A percentile compares a stretch with the other conserved stretches of the same genome.
phyloP scores from a whole-genome alignment of 2,113 vertebrate species.

The Microcebus lehilahytsara region DNA sequence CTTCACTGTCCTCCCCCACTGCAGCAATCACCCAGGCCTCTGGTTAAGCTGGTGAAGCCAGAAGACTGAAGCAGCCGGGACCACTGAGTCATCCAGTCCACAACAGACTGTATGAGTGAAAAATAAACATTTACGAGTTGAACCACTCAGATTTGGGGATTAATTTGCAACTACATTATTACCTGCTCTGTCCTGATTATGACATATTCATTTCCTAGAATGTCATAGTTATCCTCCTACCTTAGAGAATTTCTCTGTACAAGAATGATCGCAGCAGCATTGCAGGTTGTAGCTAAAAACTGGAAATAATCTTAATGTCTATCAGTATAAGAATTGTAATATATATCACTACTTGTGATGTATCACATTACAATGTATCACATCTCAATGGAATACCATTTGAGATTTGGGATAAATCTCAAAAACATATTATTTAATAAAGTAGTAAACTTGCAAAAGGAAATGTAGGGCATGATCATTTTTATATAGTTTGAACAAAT shows the following conservation, averaged over 20 bases:
- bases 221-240: background rate
- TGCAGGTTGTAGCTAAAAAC: background rate
- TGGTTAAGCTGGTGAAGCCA: background rate
- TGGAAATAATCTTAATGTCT: background rate
- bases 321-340: background rate
- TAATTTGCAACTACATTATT: background rate
- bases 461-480: background rate
- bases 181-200: background rate
- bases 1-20: too few species aligned
- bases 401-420: background rate
- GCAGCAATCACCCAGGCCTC: background rate
- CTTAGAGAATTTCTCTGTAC: background rate
- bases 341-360: background rate
- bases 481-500: background rate
- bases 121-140: background rate
- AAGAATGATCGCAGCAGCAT: background rate
- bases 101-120: background rate
- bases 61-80: background rate
- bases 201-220: background rate
- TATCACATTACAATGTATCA: background rate
- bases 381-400: background rate
- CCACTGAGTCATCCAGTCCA: background rate
- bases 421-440: background rate
- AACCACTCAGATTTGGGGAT: background rate
- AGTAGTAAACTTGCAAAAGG: background rate